Base-by-base conservation (phyloP, 2,888 invertebrate species). In the Palloptera scutellata region DNA sequence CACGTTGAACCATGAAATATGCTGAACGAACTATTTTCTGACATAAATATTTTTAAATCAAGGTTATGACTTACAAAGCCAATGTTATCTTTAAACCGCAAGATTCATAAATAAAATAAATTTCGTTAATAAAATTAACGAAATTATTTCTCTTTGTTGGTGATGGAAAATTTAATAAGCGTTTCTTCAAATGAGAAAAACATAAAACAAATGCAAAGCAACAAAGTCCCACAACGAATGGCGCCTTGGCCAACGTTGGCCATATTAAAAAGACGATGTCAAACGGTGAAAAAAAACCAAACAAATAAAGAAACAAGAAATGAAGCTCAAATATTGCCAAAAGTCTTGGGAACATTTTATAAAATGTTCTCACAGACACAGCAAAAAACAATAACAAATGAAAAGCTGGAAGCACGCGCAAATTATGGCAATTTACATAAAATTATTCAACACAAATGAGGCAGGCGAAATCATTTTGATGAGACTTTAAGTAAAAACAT, bases 271-370 rank as follows among this genome's bases (percentile, higher is more conserved):
- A 48, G 19, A 4, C 45, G 30, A 60, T 51, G 40, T 11, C 10
- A 15, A 30, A 15, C 40, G 30, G 40, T 51, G 51, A 20, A 55
- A 41, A 62, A 61, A 53, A n/a, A n/a, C n/a, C n/a, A 42, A 53
- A 42, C 15, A 53, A 42, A 61, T 61, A 42, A 40, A 19, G 10
- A 45, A 19, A 9, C 20, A 45, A 13, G 41, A 13, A 52, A 57
- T 13, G 51, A 30, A 30, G 30, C 30, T 30, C 30, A 30, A 30
- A 30, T 30, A 4, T 51, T 17, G 62, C 15, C 42, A 53, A n/a
- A 8, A 9, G 11, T 52, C 17, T 61, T 61, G 57, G 60, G 54
- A 57, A 60, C 60, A 66, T 52, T 45, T 62, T 13, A 19, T 17
- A 12, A 40, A 45, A 42, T 41, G 45, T 66, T 66, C 60, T 15